These are phyloP conservation scores for Syrista parreyssii DNA, from an alignment of 2,888 invertebrate species.

Conservation along the genomic window DNA sequence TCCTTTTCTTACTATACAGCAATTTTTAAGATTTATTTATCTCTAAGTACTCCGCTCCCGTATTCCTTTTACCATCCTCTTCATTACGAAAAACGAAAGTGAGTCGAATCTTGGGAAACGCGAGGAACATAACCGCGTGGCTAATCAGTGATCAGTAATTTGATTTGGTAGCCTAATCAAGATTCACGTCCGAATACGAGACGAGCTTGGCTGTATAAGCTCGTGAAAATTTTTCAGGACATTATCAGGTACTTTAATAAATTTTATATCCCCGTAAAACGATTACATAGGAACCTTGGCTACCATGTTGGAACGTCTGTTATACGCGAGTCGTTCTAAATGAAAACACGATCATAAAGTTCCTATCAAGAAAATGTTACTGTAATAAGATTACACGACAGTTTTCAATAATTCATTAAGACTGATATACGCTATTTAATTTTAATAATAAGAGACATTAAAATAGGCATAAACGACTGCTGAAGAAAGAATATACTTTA, in stretches of 20 bases:
- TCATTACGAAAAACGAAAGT: background rate
- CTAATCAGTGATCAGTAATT: background rate
- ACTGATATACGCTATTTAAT: no score
- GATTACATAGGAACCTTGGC: constrained; percentile 30
- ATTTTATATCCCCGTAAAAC: constrained; percentile 46
- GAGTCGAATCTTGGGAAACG: background rate
- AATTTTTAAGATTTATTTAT: no score
- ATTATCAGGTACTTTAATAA: constrained; percentile 28
- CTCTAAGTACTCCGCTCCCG: no score
- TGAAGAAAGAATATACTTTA: no score
- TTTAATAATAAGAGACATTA: background rate
- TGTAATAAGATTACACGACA: background rate
- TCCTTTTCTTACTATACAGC: background rate
- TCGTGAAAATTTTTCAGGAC: constrained; percentile 26
- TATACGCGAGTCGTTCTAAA: background rate
- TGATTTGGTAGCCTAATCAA: background rate
- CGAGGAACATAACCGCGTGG: background rate
- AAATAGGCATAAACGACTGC: no score
- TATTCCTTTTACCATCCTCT: background rate
- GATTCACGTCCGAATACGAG: background rate
- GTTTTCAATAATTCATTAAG: background rate
- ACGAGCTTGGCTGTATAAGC: background rate
- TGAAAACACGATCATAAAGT: background rate
- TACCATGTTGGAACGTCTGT: background rate
- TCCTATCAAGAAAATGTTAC: background rate